Conservation (phyloP, 1,140 invertebrate species). For the Aphis gossypii region DNA sequence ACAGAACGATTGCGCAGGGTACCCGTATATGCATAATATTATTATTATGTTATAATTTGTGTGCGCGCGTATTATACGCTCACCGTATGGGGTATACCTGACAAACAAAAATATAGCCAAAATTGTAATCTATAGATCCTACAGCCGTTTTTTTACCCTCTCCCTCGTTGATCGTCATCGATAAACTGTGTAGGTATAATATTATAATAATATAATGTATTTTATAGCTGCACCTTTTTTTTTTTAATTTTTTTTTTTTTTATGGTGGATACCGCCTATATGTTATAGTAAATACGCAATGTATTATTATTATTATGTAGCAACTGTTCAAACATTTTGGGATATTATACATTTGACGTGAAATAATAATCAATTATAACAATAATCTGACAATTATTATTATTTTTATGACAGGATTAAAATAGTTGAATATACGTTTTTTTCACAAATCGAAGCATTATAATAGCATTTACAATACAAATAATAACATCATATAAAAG, state of each 20-base stretch:
- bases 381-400: neutral
- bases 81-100: neutral
- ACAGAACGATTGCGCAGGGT: slow-evolving; percentile 1
- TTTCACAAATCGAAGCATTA: neutral
- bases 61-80: neutral
- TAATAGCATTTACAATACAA: neutral
- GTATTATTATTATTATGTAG: neutral
- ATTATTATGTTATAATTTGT: slow-evolving; percentile 8
- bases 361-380: neutral
- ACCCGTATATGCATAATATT: slow-evolving; percentile 24
- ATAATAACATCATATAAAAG: neutral
- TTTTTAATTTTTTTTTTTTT: neutral
- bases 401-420: neutral
- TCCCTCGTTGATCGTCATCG: neutral
- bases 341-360: neutral
- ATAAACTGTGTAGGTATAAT: neutral
- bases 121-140: slow-evolving; percentile 9
- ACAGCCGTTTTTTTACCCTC: slow-evolving; percentile 25
- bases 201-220: neutral
- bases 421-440: neutral
- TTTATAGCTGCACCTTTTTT: neutral
- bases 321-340: neutral
- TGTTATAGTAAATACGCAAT: neutral
- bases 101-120: neutral
- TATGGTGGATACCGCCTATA: neutral